Percentiles rank a stretch among this genome's conserved stretches.
phyloP scores from a whole-genome alignment of 2,888 invertebrate genomes.

The Pachydiplax longipennis region DNA sequence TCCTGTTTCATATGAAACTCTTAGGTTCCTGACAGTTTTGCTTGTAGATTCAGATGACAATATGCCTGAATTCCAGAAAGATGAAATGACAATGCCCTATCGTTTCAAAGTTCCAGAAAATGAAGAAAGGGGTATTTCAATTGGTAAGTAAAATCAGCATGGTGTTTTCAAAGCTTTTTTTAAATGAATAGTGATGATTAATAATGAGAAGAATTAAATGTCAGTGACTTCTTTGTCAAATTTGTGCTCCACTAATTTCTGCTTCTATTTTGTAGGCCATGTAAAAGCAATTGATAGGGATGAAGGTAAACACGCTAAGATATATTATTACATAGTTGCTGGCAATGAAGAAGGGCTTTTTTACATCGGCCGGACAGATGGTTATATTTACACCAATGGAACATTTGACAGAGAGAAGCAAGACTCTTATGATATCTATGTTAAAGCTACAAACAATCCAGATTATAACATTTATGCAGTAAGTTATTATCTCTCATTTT shows the following conservation, averaged over 20 bases:
- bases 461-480: slow-evolving; percentile 65
- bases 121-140: slow-evolving; percentile 66
- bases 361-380: slow-evolving; percentile 79
- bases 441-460: slow-evolving; percentile 85
- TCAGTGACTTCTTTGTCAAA: background rate
- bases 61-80: slow-evolving; percentile 75
- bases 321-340: slow-evolving; percentile 81
- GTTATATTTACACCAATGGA: slow-evolving; percentile 79
- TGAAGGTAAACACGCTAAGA: slow-evolving; percentile 79
- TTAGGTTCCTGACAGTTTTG: slow-evolving; percentile 76
- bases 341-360: slow-evolving; percentile 82
- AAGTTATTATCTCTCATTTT: background rate
- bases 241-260: slow-evolving; percentile 14
- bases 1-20: slow-evolving; percentile 79
- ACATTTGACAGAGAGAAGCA: slow-evolving; percentile 83
- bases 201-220: too few species aligned
- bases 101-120: slow-evolving; percentile 78
- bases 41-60: slow-evolving; percentile 85
- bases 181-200: too few species aligned
- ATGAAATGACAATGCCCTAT: slow-evolving; percentile 65
- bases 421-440: slow-evolving; percentile 75
- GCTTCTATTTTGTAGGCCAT: slow-evolving; percentile 63
- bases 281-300: slow-evolving; percentile 79
- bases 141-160: slow-evolving; percentile 63
- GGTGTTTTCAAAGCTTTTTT: background rate